These are phyloP conservation scores for Chymomyza procnemis DNA, from an alignment of 2,888 invertebrate species.

Conservation along the genomic window DNA sequence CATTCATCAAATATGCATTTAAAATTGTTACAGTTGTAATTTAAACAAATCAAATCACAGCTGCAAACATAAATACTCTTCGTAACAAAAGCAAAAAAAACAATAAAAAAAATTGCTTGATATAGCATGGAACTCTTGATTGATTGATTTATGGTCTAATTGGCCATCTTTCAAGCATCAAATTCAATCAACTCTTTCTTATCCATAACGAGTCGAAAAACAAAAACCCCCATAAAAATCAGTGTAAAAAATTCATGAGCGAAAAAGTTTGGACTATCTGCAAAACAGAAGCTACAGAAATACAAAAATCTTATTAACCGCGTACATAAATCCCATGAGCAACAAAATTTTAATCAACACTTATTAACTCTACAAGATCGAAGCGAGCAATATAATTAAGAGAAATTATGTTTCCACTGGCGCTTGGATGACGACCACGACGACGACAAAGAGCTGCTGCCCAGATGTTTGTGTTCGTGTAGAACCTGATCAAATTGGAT, in stretches of 20 bases:
- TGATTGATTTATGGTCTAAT: constrained; percentile 52
- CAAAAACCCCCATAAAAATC: constrained; percentile 34
- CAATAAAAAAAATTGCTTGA: no score
- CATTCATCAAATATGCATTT: not conserved
- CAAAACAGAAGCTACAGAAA: not conserved
- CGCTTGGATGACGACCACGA: constrained; percentile 46
- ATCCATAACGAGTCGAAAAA: constrained; percentile 24
- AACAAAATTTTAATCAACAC: constrained; percentile 67
- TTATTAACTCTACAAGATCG: constrained; percentile 68
- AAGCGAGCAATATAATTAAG: constrained; percentile 71
- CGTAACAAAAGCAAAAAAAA: not conserved
- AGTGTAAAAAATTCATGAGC: constrained; percentile 53
- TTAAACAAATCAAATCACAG: not conserved
- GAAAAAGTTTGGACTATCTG: constrained; percentile 11
- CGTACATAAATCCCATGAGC: constrained; percentile 53
- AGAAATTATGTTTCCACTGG: constrained; percentile 74
- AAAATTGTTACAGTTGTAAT: not conserved
- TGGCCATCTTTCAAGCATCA: constrained; percentile 47
- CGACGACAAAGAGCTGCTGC: not conserved
- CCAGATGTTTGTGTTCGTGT: not conserved
- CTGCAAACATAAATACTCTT: not conserved
- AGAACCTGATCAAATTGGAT: not conserved
- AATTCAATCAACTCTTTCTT: constrained; percentile 30
- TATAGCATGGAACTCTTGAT: constrained; percentile 31
- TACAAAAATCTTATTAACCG: constrained; percentile 12